Evolutionary conservation across 2,113 vertebrate genomes (phyloP).

Genomic region (Ammodytes dubius): DNA sequence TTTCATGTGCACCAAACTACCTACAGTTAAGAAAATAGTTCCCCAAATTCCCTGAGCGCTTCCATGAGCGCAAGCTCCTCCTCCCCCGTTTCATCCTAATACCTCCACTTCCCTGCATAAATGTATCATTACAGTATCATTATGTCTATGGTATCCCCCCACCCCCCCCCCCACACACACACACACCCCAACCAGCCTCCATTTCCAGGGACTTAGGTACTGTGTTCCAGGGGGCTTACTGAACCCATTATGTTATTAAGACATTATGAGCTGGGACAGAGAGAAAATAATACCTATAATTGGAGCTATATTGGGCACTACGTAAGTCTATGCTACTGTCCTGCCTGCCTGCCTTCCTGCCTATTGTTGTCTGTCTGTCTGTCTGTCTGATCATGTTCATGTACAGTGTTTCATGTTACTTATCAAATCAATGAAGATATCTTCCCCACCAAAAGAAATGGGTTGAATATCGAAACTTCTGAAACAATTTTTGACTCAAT

Average conservation of each 20-base stretch:
- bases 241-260: constrained; percentile 86
- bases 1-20: constrained; percentile 60
- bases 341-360: constrained; percentile 57
- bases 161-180: too few relatives aligned
- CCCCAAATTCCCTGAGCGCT: constrained; percentile 54
- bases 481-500: background rate
- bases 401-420: constrained; percentile 31
- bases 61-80: constrained; percentile 66
- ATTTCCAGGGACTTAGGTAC: constrained; percentile 77
- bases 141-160: constrained; percentile 69
- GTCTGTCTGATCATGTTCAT: constrained; percentile 1
- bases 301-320: constrained; percentile 68
- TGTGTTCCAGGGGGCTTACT: constrained; percentile 76
- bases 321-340: constrained; percentile 62
- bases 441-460: background rate
- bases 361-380: constrained; percentile 59
- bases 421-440: background rate
- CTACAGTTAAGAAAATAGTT: constrained; percentile 60
- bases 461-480: constrained; percentile 1
- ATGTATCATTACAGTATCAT: constrained; percentile 79
- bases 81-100: constrained; percentile 71
- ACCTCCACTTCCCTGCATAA: constrained; percentile 75
- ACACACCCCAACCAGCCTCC: constrained; percentile 42
- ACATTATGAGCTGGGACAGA: constrained; percentile 78
- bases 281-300: constrained; percentile 81